Conservation (phyloP, 2,797 vertebrate species). For the Hybognathus amarus region DNA sequence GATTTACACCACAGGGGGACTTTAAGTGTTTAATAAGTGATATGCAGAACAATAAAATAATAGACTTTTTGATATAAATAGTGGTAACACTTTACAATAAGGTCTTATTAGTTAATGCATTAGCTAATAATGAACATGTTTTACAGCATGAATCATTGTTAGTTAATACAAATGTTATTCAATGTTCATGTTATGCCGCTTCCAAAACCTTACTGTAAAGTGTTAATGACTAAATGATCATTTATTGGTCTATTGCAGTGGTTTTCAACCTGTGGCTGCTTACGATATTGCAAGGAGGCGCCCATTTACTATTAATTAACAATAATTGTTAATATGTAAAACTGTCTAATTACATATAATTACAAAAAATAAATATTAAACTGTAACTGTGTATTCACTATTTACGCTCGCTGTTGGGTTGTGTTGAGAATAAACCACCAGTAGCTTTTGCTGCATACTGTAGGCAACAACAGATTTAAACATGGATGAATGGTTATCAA, state of each 20-base stretch:
- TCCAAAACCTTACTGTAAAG: too few species aligned
- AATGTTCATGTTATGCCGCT: background rate
- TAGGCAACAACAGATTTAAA: conserved; percentile 1
- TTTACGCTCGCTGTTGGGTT: background rate
- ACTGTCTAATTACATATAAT: background rate
- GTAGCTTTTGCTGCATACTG: background rate
- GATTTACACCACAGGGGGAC: too few species aligned
- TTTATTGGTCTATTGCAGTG: background rate
- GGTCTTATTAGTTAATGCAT: background rate
- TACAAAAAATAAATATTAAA: background rate
- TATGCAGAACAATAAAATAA: background rate
- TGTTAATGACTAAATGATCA: background rate
- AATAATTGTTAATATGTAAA: background rate
- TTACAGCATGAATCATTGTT: background rate
- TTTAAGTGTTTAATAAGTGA: background rate
- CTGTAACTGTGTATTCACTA: background rate
- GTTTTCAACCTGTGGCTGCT: background rate
- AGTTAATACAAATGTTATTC: background rate
- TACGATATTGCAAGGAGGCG: background rate
- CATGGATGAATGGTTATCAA: conserved; percentile 12
- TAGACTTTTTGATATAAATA: background rate
- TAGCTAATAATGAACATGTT: background rate
- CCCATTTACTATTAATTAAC: background rate
- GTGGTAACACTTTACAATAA: background rate
- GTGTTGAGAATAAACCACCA: background rate